Base-by-base conservation (phyloP, 2,113 vertebrate genomes). In the Neoarius graeffei region DNA sequence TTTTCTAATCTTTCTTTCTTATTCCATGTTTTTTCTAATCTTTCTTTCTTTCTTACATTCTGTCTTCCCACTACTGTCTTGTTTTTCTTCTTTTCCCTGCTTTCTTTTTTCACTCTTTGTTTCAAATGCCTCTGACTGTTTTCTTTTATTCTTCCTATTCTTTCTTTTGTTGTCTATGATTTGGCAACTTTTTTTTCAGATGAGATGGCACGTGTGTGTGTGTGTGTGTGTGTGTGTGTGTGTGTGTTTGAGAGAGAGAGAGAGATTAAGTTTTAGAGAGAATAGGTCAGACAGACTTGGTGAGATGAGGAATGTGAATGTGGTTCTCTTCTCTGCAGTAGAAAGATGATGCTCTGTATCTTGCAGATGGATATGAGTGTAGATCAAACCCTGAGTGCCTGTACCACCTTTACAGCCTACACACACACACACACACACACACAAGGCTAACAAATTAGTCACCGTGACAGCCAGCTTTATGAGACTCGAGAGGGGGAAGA, bases 361-460 rank as follows among this genome's bases (percentile, higher is more conserved):
- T 90, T 91, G 88, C 82, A 90, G 92, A 94, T 94, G 91, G 92
- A 94, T 94, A 88, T 91, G 90, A 89, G 88, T 92, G 92, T 93
- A 94, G 91, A 93, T 95, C 94, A 93, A 92, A 74, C 60, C 15
- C 42, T 92, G 91, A 92, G 91, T 91, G 92, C 90, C 94, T 94
- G 94, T 92, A 94, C 95, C 95, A 95, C 93, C 93, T 94, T 96
- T 95, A 95, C 93, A 92, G 92, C 90, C 59, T 60, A 84, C 48
- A 71, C 64, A 84, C 66, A 92, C 93, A 84, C 89, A 95, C 94
- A 95, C 92, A 80, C 77, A 80, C 77, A 57, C 14, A 76, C 73
- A 76, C 30, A 95, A 94, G 94, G 95, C 95, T 94, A 95, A 95
- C 95, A 95, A 95, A 96, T 96, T 94, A 95, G 94, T 95, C 94